Base-by-base conservation (phyloP, 2,113 vertebrate species). In the Prochilodus magdalenae region DNA sequence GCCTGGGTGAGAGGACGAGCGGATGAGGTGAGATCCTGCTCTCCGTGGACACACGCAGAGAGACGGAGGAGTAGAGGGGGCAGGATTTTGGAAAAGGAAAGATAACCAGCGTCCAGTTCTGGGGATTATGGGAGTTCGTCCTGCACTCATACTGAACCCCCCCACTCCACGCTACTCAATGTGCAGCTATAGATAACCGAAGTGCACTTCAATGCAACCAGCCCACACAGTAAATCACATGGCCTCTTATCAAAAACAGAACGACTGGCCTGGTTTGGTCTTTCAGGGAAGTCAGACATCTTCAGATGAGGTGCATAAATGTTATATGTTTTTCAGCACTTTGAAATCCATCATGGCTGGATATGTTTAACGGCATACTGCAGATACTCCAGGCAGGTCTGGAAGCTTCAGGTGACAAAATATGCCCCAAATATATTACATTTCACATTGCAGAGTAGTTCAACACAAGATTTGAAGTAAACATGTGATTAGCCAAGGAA, bases 11-110 rank as follows among this genome's bases (percentile, higher is more conserved):
- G 20, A 74, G 79, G 72, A 73, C 44, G 51, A 65, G 70, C 73
- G 77, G 77, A 72, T 40, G 60, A 62, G 57, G 20, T 76, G 73
- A 65, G 82, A 79, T 75, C 79, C 67, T 86, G 69, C 72, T 62
- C 29, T 49, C 62, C 60, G 49, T 51, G 75, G 76, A 47, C 65
- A 74, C 79, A 73, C 63, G 44, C 49, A 74, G 77, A 76, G 65
- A 57, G 24, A 72, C 53, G 24, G 29, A 65, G 33, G 29, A 49
- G 84, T 83, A 60, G 60, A 86, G 82, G 22, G 62, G 72, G 36
- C 24, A 73, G 79, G 85, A 83, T 66, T 89, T 89, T 91, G 89
- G 88, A 86, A 89, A 73, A 53, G 55, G 71, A 69, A 86, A 7
- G 0, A 73, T 63, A 75, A 83, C 78, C 55, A 73, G 49, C 26